Percentiles rank a stretch among this genome's conserved stretches.
phyloP scores from a whole-genome alignment of 2,113 vertebrate genomes.

The Sturnira hondurensis region DNA sequence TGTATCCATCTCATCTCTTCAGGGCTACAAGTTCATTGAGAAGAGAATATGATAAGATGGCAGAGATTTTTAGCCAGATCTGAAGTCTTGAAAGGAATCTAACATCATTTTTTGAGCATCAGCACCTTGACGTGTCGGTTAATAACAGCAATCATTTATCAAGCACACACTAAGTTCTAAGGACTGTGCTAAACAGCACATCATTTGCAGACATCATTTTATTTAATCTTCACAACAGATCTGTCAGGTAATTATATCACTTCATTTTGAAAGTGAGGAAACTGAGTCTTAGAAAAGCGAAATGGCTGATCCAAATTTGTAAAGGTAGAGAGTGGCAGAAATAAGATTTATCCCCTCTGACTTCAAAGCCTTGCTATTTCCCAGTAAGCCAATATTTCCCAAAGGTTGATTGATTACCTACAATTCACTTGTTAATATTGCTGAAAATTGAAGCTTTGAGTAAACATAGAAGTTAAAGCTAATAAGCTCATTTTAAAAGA shows the following conservation, averaged over 20 bases:
- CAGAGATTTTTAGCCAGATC: background rate
- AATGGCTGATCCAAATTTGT: background rate
- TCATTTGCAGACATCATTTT: background rate
- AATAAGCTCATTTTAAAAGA: background rate
- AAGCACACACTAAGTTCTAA: background rate
- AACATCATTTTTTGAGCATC: background rate
- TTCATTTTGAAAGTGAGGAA: background rate
- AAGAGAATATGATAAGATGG: background rate
- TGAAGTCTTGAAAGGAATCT: background rate
- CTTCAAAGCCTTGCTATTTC: background rate
- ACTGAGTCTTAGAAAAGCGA: background rate
- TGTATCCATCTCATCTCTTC: background rate
- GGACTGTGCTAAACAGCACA: background rate
- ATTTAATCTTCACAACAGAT: background rate
- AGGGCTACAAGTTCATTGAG: background rate
- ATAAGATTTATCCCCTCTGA: background rate
- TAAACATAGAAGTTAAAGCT: background rate
- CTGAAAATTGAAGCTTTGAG: background rate
- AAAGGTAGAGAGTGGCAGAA: background rate
- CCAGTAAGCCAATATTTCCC: background rate
- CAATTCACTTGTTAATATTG: background rate
- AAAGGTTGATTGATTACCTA: background rate
- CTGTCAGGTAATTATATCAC: background rate
- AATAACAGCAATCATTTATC: background rate
- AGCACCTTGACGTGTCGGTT: background rate